These are phyloP conservation scores for Lepisosteus oculatus DNA, from an alignment of 2,113 vertebrate genomes.

Conservation along the genomic window DNA sequence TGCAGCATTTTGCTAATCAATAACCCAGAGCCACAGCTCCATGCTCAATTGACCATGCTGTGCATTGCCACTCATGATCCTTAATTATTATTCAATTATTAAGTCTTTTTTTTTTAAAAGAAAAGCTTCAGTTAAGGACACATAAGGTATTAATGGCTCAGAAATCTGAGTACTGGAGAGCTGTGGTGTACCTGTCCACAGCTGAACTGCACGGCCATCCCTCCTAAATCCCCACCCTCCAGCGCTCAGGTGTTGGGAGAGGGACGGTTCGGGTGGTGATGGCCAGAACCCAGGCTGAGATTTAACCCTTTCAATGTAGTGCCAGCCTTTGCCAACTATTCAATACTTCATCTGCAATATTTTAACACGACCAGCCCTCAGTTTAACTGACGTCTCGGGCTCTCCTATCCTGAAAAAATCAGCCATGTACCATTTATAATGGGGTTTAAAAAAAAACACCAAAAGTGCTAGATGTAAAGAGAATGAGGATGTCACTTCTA, in stretches of 20 bases:
- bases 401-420: too few species aligned
- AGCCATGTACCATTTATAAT: too few species aligned
- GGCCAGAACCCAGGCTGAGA: too few species aligned
- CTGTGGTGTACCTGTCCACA: constrained; percentile 16
- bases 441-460: too few species aligned
- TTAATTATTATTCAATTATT: not conserved
- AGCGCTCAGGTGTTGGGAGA: constrained; percentile 50
- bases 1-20: constrained; percentile 50
- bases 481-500: too few species aligned
- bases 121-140: constrained; percentile 30
- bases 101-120: constrained; percentile 21
- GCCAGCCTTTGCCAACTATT: too few species aligned
- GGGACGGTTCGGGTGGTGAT: constrained; percentile 9
- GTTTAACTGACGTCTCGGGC: too few species aligned
- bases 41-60: constrained; percentile 23
- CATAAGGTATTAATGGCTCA: constrained; percentile 30
- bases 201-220: constrained; percentile 16
- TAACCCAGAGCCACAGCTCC: constrained; percentile 13
- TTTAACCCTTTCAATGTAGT: too few species aligned
- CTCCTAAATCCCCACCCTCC: constrained; percentile 40
- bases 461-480: too few species aligned
- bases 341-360: too few species aligned
- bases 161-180: constrained; percentile 25
- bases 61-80: not conserved
- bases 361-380: too few species aligned